Evolutionary conservation across 2,797 vertebrate species (phyloP), one percentile per base, ranked within the genome.

Genomic region (Oryzias sinensis): DNA sequence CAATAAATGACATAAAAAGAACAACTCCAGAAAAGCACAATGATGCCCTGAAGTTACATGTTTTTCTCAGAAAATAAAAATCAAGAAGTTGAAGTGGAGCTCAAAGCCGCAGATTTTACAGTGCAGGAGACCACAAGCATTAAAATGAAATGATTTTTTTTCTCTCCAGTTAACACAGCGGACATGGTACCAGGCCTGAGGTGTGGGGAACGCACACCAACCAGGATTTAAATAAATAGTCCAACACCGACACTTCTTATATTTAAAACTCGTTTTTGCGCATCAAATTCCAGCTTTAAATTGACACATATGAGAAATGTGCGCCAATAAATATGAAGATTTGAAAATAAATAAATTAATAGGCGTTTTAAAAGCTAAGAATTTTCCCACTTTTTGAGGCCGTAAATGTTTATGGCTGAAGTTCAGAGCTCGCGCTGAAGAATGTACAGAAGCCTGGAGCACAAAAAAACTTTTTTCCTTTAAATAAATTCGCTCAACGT

Each of bases 351-450:
- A 4, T 3, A 11, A 11, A 76, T 18, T 18, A 54, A 61, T 55
- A 22, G 2, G 0, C 20, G 20, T 75, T 79, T 82, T 77, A 84
- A 81, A 75, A 74, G 33, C 33, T 37, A 1, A 37, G 75, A 72
- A 68, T 80, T 79, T 85, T 78, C 63, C 65, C 82, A 85, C 80
- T 78, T 84, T 89, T 82, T 80, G 66, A 77, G 72, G 83, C 82
- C 66, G 51, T 87, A 87, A 84, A 88, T 87, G 76, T 87, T 88
- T 75, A 89, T 82, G 64, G 65, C 53, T 68, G 49, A 55, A 77
- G 71, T 81, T 82, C 77, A 80, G 70, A 67, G 69, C 65, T 76
- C 40, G 64, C 57, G 68, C 67, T 50, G 72, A 65, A 47, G 15
- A 67, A 41, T 37, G 64, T 74, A 46, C 5, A 56, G 54, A 55